phyloP scores from a whole-genome alignment of 2,888 invertebrate genomes.

The Acrobasis consociella region DNA sequence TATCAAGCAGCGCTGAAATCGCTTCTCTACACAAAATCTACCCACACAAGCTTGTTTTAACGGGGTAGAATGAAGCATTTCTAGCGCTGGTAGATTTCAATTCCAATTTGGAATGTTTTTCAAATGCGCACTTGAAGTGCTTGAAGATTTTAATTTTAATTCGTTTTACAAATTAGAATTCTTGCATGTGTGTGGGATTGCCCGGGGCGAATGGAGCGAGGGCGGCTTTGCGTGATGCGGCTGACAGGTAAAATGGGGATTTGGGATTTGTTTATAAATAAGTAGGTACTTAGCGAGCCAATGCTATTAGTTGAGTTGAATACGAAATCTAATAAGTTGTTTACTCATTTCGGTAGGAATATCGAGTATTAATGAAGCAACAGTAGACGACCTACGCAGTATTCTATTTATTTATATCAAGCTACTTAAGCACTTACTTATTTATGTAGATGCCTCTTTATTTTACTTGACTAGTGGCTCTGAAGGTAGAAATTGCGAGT shows the following conservation, averaged over 20 bases:
- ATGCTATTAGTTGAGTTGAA: not conserved
- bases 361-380: too few relatives aligned
- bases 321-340: not conserved
- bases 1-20: slow-evolving; percentile 32
- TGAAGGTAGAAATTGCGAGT: too few relatives aligned
- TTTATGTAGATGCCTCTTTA: too few relatives aligned
- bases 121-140: slow-evolving; percentile 28
- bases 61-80: slow-evolving; percentile 2
- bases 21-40: slow-evolving; percentile 29
- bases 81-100: slow-evolving; percentile 11
- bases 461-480: too few relatives aligned
- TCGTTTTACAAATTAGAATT: slow-evolving; percentile 16
- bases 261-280: slow-evolving; percentile 3
- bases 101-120: slow-evolving; percentile 4
- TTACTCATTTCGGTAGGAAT: too few relatives aligned
- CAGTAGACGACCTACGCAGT: too few relatives aligned
- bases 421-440: too few relatives aligned
- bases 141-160: slow-evolving; percentile 22
- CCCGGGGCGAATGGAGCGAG: slow-evolving; percentile 43
- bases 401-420: too few relatives aligned
- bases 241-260: slow-evolving; percentile 44
- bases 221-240: slow-evolving; percentile 40
- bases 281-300: not conserved
- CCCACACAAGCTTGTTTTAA: slow-evolving; percentile 26
- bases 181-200: slow-evolving; percentile 32